Conservation (phyloP, 1,140 invertebrate genomes). For the Drosophila pseudoobscura region DNA sequence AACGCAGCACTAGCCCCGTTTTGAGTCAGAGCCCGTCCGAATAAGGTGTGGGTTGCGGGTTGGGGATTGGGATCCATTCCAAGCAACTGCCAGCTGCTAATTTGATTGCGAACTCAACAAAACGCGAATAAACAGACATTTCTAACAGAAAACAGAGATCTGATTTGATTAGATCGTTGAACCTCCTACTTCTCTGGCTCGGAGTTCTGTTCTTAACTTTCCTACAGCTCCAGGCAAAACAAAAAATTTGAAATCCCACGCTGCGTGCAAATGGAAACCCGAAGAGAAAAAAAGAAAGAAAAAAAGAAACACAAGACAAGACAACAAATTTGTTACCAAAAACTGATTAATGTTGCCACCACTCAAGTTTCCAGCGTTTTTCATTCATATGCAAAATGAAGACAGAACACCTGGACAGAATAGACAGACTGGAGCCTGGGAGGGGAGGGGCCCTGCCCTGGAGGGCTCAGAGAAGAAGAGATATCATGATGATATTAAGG, state of each 20-base stretch:
- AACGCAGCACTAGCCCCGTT: conserved; percentile 40
- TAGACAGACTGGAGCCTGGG: too few relatives aligned
- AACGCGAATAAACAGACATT: conserved; percentile 33
- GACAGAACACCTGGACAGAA: neutral
- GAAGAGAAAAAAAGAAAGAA: conserved; percentile 7
- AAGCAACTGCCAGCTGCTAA: conserved; percentile 29
- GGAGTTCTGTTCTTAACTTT: neutral
- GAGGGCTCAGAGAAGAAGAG: conserved; percentile 14
- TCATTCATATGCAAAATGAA: conserved; percentile 76
- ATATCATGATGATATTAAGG: conserved; percentile 24
- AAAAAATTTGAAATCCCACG: conserved; percentile 45
- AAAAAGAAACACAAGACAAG: conserved; percentile 9
- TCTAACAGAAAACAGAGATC: conserved; percentile 25
- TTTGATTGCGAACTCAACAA: conserved; percentile 43
- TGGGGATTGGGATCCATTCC: neutral
- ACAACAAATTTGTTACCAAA: conserved; percentile 42
- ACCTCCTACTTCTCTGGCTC: neutral
- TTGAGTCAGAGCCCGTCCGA: conserved; percentile 22
- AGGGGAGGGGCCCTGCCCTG: too few relatives aligned
- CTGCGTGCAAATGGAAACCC: conserved; percentile 48
- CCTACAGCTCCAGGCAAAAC: neutral
- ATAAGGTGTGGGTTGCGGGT: neutral
- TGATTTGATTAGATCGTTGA: conserved; percentile 28
- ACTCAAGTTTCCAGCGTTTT: conserved; percentile 56
- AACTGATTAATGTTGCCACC: conserved; percentile 68